Evolutionary conservation across 2,888 invertebrate species (phyloP).

Genomic region (Lottia gigantea): DNA sequence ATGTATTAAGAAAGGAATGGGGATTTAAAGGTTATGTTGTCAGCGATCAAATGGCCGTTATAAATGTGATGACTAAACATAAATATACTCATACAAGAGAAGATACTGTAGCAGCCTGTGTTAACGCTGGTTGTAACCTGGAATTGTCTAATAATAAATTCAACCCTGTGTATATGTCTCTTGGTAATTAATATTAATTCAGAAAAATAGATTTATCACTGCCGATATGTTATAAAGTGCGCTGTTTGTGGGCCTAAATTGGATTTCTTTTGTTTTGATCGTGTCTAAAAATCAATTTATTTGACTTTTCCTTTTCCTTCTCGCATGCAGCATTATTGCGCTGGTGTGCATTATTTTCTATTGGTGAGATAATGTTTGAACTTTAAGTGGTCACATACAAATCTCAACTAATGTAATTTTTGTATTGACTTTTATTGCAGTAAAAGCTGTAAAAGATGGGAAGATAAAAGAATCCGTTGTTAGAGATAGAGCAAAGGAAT

Average conservation of each 20-base stretch:
- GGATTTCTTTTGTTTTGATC: no score
- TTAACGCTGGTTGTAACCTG: conserved; percentile 50
- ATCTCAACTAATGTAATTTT: no score
- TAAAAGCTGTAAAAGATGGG: background rate
- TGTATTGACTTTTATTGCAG: background rate
- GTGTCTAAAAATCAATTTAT: no score
- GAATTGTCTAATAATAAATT: conserved; percentile 36
- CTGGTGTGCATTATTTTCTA: no score
- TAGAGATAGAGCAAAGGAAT: background rate
- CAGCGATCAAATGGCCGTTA: conserved; percentile 59
- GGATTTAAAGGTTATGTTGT: conserved; percentile 59
- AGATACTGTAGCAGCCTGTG: conserved; percentile 44
- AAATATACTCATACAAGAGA: conserved; percentile 44
- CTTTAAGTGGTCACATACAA: no score
- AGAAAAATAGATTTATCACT: no score
- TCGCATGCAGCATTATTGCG: no score
- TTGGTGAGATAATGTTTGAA: no score
- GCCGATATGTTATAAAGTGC: no score
- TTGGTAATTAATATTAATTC: background rate
- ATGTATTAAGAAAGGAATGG: conserved; percentile 54
- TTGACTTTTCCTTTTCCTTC: no score
- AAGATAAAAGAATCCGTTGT: conserved; percentile 1
- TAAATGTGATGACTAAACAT: conserved; percentile 46
- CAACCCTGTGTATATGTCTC: conserved; percentile 2
- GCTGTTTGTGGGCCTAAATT: no score